These are phyloP conservation scores for Acanthochromis polyacanthus DNA, from an alignment of 2,113 vertebrate species.

Conservation along the genomic window DNA sequence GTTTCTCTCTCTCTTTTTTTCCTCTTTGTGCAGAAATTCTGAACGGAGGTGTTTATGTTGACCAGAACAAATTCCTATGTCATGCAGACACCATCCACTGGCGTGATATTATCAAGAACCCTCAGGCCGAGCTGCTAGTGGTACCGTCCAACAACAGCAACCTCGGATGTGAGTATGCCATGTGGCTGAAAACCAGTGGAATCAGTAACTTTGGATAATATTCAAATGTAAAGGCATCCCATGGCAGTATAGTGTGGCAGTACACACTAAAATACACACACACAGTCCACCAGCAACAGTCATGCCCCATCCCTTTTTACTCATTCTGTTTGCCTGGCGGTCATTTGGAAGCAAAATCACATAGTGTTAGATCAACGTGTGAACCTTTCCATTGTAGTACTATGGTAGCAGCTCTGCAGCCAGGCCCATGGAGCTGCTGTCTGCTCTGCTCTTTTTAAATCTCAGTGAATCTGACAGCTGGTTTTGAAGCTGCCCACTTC, in stretches of 20 bases:
- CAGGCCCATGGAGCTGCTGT: constrained; percentile 72
- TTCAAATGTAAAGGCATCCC: not conserved
- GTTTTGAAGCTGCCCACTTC: constrained; percentile 66
- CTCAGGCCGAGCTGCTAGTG: constrained; percentile 93
- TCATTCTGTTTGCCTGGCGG: constrained; percentile 60
- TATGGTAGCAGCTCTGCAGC: constrained; percentile 46
- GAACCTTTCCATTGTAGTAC: constrained; percentile 59
- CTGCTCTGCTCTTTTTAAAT: constrained; percentile 61
- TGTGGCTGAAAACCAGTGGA: not conserved
- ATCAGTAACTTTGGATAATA: not conserved
- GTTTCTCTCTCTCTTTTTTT: constrained; percentile 1
- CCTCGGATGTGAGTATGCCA: constrained; percentile 90
- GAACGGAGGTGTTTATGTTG: constrained; percentile 95
- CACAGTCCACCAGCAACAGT: constrained; percentile 8
- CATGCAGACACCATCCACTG: constrained; percentile 97
- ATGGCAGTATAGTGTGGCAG: not conserved
- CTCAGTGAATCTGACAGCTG: constrained; percentile 74
- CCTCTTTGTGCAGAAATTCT: constrained; percentile 89
- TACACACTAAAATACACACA: not conserved
- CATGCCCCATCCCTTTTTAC: constrained; percentile 28
- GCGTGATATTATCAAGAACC: constrained; percentile 95
- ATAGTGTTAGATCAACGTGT: constrained; percentile 72
- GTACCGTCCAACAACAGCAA: constrained; percentile 95
- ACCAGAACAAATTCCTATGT: constrained; percentile 97
- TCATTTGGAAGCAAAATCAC: constrained; percentile 70